These are phyloP conservation scores for Menidia menidia DNA, from an alignment of 2,797 vertebrate species.

Conservation along the genomic window DNA sequence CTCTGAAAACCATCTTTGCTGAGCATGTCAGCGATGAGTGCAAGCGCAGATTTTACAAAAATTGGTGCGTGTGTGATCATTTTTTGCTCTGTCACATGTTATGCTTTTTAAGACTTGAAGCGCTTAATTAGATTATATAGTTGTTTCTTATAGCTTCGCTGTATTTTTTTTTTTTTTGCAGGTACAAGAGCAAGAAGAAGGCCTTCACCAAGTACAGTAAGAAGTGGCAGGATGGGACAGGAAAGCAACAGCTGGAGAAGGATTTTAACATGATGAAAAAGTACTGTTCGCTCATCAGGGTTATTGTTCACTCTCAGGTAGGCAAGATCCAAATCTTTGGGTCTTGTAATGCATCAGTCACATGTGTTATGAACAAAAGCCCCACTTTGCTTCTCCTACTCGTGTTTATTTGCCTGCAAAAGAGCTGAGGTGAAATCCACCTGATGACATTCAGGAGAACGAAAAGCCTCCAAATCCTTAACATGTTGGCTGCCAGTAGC, in stretches of 20 bases:
- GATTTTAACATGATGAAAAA: conserved; percentile 92
- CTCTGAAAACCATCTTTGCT: conserved; percentile 92
- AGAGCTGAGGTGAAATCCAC: conserved; percentile 34
- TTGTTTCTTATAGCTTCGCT: neutral
- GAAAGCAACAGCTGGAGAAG: conserved; percentile 93
- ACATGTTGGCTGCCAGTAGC: conserved; percentile 14
- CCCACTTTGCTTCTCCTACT: neutral
- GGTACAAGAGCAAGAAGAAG: conserved; percentile 97
- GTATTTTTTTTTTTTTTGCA: conserved; percentile 49
- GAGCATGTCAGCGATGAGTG: conserved; percentile 95
- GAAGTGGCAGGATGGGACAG: conserved; percentile 90
- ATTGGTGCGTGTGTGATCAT: conserved; percentile 81
- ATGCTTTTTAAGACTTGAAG: neutral
- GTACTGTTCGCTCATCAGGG: conserved; percentile 92
- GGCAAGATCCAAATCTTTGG: conserved; percentile 11
- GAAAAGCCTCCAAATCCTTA: conserved; percentile 34
- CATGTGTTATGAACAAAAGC: neutral
- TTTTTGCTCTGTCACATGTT: neutral
- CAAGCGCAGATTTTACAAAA: conserved; percentile 93
- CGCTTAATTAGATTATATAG: no score
- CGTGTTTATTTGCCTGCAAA: conserved; percentile 15
- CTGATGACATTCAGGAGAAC: conserved; percentile 30
- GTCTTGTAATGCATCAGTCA: neutral
- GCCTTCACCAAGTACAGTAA: conserved; percentile 94
- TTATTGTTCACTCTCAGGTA: conserved; percentile 95